Conservation (phyloP, 92 coral and sea anemone genomes). For the Epizoanthus ramosus region DNA sequence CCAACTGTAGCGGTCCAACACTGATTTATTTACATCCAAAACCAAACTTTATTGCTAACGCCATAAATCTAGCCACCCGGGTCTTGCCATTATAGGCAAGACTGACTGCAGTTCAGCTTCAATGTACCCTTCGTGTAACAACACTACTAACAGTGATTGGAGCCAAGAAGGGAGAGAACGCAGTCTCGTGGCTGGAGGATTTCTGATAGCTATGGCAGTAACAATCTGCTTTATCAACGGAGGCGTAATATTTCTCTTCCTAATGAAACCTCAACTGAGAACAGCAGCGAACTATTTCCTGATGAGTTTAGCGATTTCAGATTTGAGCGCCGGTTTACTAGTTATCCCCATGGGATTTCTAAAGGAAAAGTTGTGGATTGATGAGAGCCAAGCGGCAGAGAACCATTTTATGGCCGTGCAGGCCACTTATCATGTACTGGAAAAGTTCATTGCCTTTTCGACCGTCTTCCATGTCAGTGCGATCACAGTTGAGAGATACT, state of each 20-base stretch:
- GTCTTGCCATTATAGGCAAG: background rate
- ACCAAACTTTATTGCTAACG: no score
- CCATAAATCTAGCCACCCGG: no score
- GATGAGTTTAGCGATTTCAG: conserved; percentile 33
- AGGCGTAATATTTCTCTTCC: conserved; percentile 9
- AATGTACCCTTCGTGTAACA: background rate
- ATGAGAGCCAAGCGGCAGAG: background rate
- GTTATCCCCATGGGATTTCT: conserved; percentile 29
- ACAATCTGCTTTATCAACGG: conserved; percentile 9
- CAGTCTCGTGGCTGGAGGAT: background rate
- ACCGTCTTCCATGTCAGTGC: conserved; percentile 34
- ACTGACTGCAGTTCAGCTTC: background rate
- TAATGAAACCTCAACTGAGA: conserved; percentile 10
- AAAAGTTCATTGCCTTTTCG: conserved; percentile 29
- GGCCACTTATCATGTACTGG: conserved; percentile 28
- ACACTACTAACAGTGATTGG: background rate
- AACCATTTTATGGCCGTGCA: background rate
- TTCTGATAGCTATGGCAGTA: conserved; percentile 2
- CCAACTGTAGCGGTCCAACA: no score
- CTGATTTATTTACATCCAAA: no score
- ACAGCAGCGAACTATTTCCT: conserved; percentile 36
- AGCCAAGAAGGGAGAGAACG: background rate
- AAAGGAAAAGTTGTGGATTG: background rate
- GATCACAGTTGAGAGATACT: conserved; percentile 31
- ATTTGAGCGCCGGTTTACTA: conserved; percentile 15